Evolutionary conservation across 1,140 invertebrate species (phyloP), one percentile per base, ranked within the genome.

Genomic region (Mya arenaria): DNA sequence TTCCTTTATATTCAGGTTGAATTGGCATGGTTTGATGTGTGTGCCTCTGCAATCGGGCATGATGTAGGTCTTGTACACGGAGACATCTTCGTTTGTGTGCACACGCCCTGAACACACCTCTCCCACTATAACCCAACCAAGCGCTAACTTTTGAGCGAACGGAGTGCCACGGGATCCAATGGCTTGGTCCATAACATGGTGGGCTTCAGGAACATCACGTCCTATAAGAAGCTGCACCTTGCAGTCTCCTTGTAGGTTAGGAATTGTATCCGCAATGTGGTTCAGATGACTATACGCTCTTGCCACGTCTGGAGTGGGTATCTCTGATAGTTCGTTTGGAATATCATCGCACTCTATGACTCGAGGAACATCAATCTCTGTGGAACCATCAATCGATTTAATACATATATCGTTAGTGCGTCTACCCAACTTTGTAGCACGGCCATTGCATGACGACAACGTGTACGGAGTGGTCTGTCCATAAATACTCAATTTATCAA

Each of bases 71-170:
- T 83, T 82, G 52, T 69, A 44, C 0, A 81, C 79, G 65, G 56
- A 80, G 13, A 86, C 60, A 3, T 37, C 39, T 19, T 63, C 30
- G 8, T 48, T 44, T 25, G 37, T 4, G 58, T 84, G 66, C 10
- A 82, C 37, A 25, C 63, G 28, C 41, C 78, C 80, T 10, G 83
- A n/a, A 55, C 84, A 87, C 17, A 82, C 58, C 63, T 84, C 75
- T 28, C 77, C 84, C 15, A 87, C 39, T 0, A 87, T 37, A 0
- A 84, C 82, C 82, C 84, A 87, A 15, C 86, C 84, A n/a, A 86
- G 37, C 8, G 25, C 37, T 17, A 86, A 34, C 23, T 41, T 39
- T 39, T 86, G 84, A 25, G 84, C 84, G 30, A 81, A 84, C 3
- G 85, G 84, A 32, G 48, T 17, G 17, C 58, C 63, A 13, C 15